Base-by-base conservation (phyloP, 2,113 vertebrate species). In the Lathamus discolor region DNA sequence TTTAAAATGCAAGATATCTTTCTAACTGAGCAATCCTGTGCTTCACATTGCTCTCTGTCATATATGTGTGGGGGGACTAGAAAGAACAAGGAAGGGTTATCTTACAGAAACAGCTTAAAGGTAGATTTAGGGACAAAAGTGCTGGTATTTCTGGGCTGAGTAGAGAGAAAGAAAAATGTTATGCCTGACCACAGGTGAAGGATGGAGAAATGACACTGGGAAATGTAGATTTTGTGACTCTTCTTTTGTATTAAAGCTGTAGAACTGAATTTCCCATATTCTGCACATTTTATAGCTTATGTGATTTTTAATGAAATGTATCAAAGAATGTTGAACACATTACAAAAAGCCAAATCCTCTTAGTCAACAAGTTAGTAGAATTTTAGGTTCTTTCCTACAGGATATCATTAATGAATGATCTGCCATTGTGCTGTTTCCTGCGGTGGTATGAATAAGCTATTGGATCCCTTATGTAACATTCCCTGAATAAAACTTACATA, bases 161-260 rank as follows among this genome's bases (percentile, higher is more conserved):
- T 29, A 1, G 8, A 83, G 17, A 73, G 39, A 73, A 86, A 72
- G 2, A 67, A 41, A 86, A 49, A 29, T 6, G 2, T 11, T 62
- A 24, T 4, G 5, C 5, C 12, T 68, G 22, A 16, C 6, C 3
- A 29, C 2, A 5, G 1, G 9, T 13, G 7, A 75, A 41, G 27
- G 4, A 2, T 31, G 23, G 8, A 57, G 20, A 59, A 67, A 44
- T 31, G 11, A 55, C 11, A 1, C 10, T 46, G 13, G n/a, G 28
- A 92, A 92, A 55, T 24, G 15, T 52, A 84, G 33, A 77, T 81
- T 81, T 7, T n/a, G 5, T 9, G 4, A 33, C 7, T 10, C 13
- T 55, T 76, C 7, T 35, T 76, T 70, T 61, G 8, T 61, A 25
- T 24, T 62, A 68, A 17, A 83, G 4, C 6, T 29, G 10, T 33